A percentile compares a stretch with the other conserved stretches of the same genome.
Evolutionary conservation across 1,140 invertebrate species (phyloP).

Genomic region (Bombus haemorrhoidalis): DNA sequence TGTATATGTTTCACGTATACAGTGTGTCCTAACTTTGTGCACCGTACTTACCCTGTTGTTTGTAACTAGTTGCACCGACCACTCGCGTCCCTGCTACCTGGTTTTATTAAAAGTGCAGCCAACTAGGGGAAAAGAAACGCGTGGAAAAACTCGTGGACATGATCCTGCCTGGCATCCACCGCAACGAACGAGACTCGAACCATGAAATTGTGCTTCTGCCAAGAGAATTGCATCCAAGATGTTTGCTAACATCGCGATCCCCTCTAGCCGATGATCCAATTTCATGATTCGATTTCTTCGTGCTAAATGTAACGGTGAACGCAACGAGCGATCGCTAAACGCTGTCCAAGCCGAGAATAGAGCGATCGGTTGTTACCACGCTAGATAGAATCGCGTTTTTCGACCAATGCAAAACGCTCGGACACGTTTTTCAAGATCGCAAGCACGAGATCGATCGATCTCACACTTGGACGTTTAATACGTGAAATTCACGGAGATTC

Average conservation of each 20-base stretch:
- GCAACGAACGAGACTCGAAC: background rate
- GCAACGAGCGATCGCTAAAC: background rate
- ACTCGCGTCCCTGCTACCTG: background rate
- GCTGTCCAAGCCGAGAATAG: background rate
- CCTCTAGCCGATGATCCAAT: background rate
- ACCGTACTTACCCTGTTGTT: conserved; percentile 32
- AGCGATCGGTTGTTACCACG: background rate
- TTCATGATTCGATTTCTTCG: conserved; percentile 19
- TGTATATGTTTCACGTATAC: conserved; percentile 23
- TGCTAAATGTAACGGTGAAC: conserved; percentile 20
- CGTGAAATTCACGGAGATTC: background rate
- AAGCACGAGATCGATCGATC: background rate
- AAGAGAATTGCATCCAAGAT: background rate
- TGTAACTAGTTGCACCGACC: conserved; percentile 35
- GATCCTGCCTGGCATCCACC: too few species aligned
- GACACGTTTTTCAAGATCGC: background rate
- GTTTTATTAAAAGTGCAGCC: conserved; percentile 3
- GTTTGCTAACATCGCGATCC: too few species aligned
- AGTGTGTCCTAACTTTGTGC: conserved; percentile 44
- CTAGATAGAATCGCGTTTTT: conserved; percentile 8
- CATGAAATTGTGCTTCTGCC: conserved; percentile 5
- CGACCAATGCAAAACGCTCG: background rate
- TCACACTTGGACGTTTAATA: background rate
- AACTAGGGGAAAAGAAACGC: background rate
- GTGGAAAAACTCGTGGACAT: background rate